Evolutionary conservation across 2,888 invertebrate genomes (phyloP), one percentile per base, ranked within the genome.

Genomic region (Nebria salina): DNA sequence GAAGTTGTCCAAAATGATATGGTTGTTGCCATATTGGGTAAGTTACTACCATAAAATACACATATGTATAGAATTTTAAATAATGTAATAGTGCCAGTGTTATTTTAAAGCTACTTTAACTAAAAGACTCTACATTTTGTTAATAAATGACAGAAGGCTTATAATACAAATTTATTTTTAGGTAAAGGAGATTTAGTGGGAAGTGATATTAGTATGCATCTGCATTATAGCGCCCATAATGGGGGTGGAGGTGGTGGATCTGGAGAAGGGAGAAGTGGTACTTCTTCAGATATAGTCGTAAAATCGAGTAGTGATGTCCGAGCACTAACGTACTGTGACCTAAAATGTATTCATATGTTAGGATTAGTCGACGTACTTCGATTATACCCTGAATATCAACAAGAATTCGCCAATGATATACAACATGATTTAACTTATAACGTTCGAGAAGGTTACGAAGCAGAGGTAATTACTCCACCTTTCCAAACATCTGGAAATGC

Each of bases 101-200:
- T 20, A 20, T 20, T 20, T 20, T 20, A 20, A 20, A 20, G 20
- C 20, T 20, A 20, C 20, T 20, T 20, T 20, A 20, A 20, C 20
- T 20, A 20, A 20, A 20, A 20, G 20, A 20, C 20, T 20, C 1
- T 20, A n/a, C n/a, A 20, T 20, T 20, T 20, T 20, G 20, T 20
- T 20, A 20, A 20, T 20, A 20, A 20, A 20, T 20, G 20, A 20
- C 20, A 20, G 1, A 1, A 20, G 20, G 34, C 34, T 5, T 34
- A 34, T 34, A 34, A 34, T 34, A 34, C 2, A 34, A 34, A 34
- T 4, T 1, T 34, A 72, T 80, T 86, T 87, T 73, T 87, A 98
- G 98, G 98, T 15, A 98, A 98, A 90, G 98, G 98, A 65, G 98
- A 98, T 90, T 90, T 98, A 84, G 97, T 98, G 76, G 98, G 98